Evolutionary conservation across 2,888 invertebrate genomes (phyloP).

Genomic region (Pomacea canaliculata): DNA sequence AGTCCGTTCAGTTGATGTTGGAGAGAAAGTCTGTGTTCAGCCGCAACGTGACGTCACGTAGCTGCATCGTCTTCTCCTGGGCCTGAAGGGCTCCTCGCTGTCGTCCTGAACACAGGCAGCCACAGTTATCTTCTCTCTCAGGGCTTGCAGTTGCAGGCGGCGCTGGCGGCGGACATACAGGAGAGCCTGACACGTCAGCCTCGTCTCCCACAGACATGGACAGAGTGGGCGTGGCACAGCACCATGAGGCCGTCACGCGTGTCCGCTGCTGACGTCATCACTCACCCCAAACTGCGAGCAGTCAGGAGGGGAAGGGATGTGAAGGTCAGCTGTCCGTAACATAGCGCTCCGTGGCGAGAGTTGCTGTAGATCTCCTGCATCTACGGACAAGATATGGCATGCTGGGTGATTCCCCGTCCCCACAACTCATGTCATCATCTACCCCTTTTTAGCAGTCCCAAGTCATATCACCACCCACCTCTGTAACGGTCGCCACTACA

Average conservation of each 20-base stretch:
- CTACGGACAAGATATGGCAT: background rate
- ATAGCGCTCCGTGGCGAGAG: background rate
- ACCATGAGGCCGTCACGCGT: conserved; percentile 17
- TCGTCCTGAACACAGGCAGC: background rate
- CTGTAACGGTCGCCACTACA: too few relatives aligned
- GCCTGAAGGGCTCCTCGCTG: background rate
- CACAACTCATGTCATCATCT: background rate
- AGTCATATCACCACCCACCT: too few relatives aligned
- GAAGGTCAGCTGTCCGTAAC: conserved; percentile 12
- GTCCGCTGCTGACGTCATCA: conserved; percentile 20
- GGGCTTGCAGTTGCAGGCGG: background rate
- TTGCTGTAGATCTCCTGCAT: conserved; percentile 7
- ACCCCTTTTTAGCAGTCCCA: too few relatives aligned
- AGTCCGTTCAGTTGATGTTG: too few relatives aligned
- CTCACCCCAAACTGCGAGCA: conserved; percentile 14
- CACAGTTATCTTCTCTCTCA: conserved; percentile 14
- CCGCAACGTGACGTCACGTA: too few relatives aligned
- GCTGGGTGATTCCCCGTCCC: background rate
- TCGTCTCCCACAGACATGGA: conserved; percentile 14
- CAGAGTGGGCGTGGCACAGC: conserved; percentile 17
- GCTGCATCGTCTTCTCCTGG: background rate
- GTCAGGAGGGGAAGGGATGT: conserved; percentile 12
- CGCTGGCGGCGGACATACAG: conserved; percentile 8
- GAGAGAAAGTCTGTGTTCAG: too few relatives aligned
- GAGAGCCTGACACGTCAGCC: conserved; percentile 16